These are phyloP conservation scores for Acrossocheilus fasciatus DNA, from an alignment of 2,797 vertebrate species.

Conservation along the genomic window DNA sequence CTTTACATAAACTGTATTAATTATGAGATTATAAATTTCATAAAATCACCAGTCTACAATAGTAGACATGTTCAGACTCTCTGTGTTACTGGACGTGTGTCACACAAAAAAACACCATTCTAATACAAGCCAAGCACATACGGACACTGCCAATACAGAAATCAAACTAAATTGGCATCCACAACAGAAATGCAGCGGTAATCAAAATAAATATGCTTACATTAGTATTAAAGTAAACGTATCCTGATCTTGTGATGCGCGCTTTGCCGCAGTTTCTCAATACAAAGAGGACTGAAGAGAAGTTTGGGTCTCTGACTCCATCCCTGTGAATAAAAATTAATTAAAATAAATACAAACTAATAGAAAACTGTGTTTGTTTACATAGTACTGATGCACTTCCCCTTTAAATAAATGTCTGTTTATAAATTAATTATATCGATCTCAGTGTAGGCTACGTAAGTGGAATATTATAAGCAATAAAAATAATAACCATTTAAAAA, in stretches of 20 bases:
- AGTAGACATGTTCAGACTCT: background rate
- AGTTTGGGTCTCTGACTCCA: slow-evolving; percentile 73
- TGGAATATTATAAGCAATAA: background rate
- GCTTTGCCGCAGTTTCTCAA: slow-evolving; percentile 67
- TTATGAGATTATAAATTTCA: background rate
- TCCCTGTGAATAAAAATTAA: slow-evolving; percentile 68
- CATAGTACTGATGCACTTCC: no score
- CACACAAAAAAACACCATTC: background rate
- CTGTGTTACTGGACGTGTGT: background rate
- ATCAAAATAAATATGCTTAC: slow-evolving; percentile 59
- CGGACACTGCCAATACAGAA: background rate
- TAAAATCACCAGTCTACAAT: background rate
- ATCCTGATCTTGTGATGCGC: slow-evolving; percentile 31
- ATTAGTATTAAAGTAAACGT: slow-evolving; percentile 72
- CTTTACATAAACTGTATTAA: background rate
- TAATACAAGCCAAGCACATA: background rate
- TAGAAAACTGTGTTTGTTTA: background rate
- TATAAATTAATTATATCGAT: background rate
- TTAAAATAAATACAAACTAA: background rate
- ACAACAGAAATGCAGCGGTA: background rate
- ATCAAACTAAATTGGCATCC: background rate
- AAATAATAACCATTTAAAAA: background rate
- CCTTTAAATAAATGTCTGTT: background rate
- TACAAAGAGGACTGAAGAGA: slow-evolving; percentile 78
- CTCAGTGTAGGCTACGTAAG: background rate